Percentiles rank a stretch among this genome's conserved stretches.
These are phyloP conservation scores for Temnothorax curvispinosus DNA, from an alignment of 1,140 invertebrate species.

Conservation along the genomic window DNA sequence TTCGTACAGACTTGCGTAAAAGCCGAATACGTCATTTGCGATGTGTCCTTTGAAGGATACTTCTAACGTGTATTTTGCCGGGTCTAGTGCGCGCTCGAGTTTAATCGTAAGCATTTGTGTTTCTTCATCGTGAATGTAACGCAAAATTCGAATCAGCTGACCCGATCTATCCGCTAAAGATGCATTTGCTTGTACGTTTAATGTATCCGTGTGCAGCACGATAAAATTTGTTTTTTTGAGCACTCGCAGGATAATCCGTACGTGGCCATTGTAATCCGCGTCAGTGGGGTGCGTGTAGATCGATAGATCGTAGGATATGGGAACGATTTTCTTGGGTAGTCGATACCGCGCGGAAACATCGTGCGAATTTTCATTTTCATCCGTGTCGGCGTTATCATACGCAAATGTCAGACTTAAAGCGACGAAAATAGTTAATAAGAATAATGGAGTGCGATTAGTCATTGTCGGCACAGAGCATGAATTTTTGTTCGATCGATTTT, in stretches of 20 bases:
- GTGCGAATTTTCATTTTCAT: neutral
- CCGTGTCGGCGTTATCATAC: neutral
- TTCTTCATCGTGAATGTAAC: conserved; percentile 57
- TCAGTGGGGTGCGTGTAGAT: conserved; percentile 65
- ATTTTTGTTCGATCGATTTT: neutral
- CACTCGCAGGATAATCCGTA: conserved; percentile 63
- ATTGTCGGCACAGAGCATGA: neutral
- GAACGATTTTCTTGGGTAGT: conserved; percentile 68
- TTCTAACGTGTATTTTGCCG: conserved; percentile 63
- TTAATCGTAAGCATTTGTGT: conserved; percentile 73
- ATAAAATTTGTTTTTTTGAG: conserved; percentile 56
- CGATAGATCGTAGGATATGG: conserved; percentile 69
- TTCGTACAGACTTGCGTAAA: conserved; percentile 87
- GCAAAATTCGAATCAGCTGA: conserved; percentile 21
- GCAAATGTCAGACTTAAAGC: neutral
- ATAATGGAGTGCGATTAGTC: neutral
- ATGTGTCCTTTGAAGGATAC: conserved; percentile 80
- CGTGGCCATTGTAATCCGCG: conserved; percentile 69
- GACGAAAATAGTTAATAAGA: neutral
- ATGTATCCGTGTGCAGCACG: conserved; percentile 65
- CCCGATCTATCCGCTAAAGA: conserved; percentile 47
- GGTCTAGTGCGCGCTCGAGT: conserved; percentile 25
- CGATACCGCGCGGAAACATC: conserved; percentile 57
- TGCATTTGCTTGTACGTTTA: conserved; percentile 55
- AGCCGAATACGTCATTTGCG: conserved; percentile 85